Evolutionary conservation across 2,888 invertebrate genomes (phyloP).

Genomic region (Pollenia griseotomentosa): DNA sequence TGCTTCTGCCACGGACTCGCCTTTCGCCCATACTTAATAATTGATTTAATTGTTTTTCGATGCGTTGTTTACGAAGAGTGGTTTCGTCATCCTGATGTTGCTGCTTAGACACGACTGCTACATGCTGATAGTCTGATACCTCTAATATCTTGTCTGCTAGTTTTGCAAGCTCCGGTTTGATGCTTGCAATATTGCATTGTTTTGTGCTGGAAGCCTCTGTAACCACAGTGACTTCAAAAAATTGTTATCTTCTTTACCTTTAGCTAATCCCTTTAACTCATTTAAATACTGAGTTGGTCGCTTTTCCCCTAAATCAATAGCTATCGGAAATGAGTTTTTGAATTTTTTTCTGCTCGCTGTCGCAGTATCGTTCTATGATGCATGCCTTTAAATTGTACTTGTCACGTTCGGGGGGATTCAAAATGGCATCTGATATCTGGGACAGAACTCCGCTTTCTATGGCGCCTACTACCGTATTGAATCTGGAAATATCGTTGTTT

Average conservation of each 20-base stretch:
- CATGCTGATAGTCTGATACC: background rate
- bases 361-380: constrained; percentile 41
- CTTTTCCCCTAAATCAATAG: background rate
- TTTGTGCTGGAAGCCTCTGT: constrained; percentile 20
- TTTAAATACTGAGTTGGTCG: constrained; percentile 64
- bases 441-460: constrained; percentile 70
- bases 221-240: constrained; percentile 29
- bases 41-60: constrained; percentile 23
- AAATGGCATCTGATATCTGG: constrained; percentile 71
- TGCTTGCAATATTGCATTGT: constrained; percentile 9
- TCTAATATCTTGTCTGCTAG: constrained; percentile 12
- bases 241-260: background rate
- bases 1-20: background rate
- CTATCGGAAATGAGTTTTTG: constrained; percentile 55
- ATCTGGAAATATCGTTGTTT: constrained; percentile 74
- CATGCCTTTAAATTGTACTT: constrained; percentile 72
- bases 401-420: constrained; percentile 65
- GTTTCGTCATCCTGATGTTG: background rate
- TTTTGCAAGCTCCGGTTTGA: constrained; percentile 24
- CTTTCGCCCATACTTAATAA: background rate
- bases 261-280: constrained; percentile 38
- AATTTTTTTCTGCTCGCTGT: constrained; percentile 70
- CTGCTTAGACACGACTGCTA: background rate
- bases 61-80: constrained; percentile 12
- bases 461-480: constrained; percentile 72